Conservation (phyloP, 2,797 vertebrate genomes). For the Falco naumanni region DNA sequence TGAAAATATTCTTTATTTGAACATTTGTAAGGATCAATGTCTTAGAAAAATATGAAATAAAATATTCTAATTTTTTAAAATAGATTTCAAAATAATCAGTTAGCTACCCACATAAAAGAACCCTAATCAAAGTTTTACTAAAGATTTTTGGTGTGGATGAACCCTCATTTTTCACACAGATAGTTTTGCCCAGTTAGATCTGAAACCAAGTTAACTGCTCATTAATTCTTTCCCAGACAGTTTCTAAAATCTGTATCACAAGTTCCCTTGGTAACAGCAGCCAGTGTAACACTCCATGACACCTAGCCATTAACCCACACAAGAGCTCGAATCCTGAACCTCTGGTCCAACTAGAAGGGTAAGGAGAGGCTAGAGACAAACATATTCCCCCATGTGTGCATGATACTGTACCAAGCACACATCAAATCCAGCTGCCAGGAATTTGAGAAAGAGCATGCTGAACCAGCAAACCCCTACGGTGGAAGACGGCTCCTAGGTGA, state of each 20-base stretch:
- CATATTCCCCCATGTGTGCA: rapidly evolving
- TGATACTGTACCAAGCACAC: not conserved
- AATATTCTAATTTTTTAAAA: not conserved
- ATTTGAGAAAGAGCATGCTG: not conserved
- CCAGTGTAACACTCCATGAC: not conserved
- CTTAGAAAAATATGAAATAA: not conserved
- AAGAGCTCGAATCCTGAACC: not conserved
- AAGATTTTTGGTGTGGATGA: not conserved
- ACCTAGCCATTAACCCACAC: not conserved
- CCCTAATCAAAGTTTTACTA: not conserved
- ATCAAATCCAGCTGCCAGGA: not conserved
- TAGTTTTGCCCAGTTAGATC: not conserved
- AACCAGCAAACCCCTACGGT: not conserved
- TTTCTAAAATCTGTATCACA: not conserved
- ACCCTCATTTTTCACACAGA: slow-evolving; percentile 12
- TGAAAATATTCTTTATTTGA: not conserved
- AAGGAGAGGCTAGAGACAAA: not conserved
- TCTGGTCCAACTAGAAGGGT: not conserved
- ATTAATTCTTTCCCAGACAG: slow-evolving; percentile 37
- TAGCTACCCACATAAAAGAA: not conserved
- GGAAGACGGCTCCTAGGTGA: not conserved
- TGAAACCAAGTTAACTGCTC: slow-evolving; percentile 44
- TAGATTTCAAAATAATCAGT: not conserved
- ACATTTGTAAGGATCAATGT: not conserved
- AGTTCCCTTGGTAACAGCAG: slow-evolving; percentile 58